Evolutionary conservation across 2,113 vertebrate species (phyloP).

Genomic region (Mormyrus iriodes): DNA sequence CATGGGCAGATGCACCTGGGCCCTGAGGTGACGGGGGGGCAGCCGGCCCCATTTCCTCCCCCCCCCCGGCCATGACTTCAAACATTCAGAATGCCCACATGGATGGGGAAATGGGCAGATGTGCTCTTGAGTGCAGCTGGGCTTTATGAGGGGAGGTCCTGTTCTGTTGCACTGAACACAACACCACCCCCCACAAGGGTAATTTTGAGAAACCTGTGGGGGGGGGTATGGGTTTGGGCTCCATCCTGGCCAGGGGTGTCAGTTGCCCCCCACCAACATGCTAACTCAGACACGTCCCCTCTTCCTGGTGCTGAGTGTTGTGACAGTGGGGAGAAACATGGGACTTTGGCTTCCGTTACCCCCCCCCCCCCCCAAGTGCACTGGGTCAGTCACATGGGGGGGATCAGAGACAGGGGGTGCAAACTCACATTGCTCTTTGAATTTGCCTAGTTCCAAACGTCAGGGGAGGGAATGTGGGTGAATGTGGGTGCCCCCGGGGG

Average conservation of each 20-base stretch:
- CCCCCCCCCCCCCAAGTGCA: background rate
- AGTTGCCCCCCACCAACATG: background rate
- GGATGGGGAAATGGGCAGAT: background rate
- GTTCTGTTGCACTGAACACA: background rate
- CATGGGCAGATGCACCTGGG: conserved; percentile 14
- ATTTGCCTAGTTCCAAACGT: background rate
- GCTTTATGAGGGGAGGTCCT: background rate
- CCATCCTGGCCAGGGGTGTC: background rate
- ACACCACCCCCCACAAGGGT: background rate
- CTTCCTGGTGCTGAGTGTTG: background rate
- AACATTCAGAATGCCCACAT: background rate
- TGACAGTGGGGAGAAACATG: background rate
- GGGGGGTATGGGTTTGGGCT: background rate
- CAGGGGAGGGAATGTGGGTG: too few relatives aligned
- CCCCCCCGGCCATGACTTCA: background rate
- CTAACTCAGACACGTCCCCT: background rate
- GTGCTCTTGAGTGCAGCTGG: background rate
- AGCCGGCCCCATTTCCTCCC: background rate
- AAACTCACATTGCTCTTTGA: background rate
- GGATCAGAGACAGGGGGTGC: background rate
- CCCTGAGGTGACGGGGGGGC: background rate
- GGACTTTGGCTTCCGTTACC: background rate
- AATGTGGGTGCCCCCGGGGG: too few relatives aligned
- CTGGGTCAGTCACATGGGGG: background rate
- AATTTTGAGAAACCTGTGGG: too few relatives aligned